Evolutionary conservation across 2,113 vertebrate genomes (phyloP).

Genomic region (Dipodomys merriami): DNA sequence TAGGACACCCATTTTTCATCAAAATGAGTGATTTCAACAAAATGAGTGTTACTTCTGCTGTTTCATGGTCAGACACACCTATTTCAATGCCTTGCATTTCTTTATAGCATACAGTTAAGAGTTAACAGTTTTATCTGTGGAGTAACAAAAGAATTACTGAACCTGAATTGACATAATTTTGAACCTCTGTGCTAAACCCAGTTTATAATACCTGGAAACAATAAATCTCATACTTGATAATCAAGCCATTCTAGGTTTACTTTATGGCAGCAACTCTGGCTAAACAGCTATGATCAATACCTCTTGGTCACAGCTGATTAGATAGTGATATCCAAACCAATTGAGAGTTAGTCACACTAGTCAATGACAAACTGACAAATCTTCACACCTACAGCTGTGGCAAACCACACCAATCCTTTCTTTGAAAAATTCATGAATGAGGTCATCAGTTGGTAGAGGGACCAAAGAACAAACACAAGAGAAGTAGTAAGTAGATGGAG

Average conservation of each 20-base stretch:
- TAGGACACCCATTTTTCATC: neutral
- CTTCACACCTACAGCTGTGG: neutral
- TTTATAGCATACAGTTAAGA: constrained; percentile 12
- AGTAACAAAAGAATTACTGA: neutral
- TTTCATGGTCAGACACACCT: neutral
- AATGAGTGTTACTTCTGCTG: neutral
- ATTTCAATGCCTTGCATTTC: neutral
- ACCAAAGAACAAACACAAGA: neutral
- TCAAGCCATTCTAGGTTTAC: neutral
- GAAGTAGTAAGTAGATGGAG: neutral
- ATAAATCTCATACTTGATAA: neutral
- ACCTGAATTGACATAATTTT: constrained; percentile 6
- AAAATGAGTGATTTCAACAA: neutral
- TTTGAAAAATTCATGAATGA: constrained; percentile 13
- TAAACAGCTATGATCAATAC: neutral
- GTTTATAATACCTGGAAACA: neutral
- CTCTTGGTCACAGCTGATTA: neutral
- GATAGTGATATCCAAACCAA: neutral
- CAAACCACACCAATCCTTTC: neutral
- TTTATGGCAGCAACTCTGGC: neutral
- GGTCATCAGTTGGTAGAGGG: neutral
- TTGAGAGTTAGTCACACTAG: neutral
- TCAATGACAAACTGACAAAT: neutral
- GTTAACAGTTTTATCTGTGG: neutral
- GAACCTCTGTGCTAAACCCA: neutral